A percentile compares a stretch with the other conserved stretches of the same genome.
Conservation (phyloP, 2,888 invertebrate genomes). For the Nyleta sp. region DNA sequence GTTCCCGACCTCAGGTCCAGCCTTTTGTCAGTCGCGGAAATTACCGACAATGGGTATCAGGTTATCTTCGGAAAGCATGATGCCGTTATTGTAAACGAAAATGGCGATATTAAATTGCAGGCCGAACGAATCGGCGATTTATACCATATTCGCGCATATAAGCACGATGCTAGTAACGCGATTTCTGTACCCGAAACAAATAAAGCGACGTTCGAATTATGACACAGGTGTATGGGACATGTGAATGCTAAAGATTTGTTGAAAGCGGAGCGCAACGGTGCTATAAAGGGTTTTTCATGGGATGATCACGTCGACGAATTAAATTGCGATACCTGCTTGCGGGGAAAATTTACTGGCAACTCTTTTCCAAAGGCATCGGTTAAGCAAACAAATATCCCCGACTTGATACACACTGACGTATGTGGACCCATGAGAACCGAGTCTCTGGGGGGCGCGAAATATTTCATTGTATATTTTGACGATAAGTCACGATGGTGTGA, state of each 20-base stretch:
- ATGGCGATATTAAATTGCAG: neutral
- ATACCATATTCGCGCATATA: no score
- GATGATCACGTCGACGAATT: neutral
- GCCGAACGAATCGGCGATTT: neutral
- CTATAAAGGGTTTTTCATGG: slow-evolving; percentile 31
- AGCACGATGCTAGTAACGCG: no score
- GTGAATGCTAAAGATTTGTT: slow-evolving; percentile 44
- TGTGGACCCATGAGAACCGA: no score
- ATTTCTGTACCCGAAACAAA: neutral
- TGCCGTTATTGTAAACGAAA: neutral
- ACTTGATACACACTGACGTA: neutral
- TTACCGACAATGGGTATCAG: slow-evolving; percentile 5
- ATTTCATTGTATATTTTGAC: slow-evolving; percentile 6
- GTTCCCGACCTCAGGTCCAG: slow-evolving; percentile 14
- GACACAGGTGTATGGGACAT: slow-evolving; percentile 55
- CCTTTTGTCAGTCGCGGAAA: slow-evolving; percentile 13
- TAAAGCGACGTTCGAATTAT: slow-evolving; percentile 1
- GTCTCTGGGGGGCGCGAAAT: slow-evolving; percentile 3
- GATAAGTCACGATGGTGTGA: slow-evolving; percentile 62
- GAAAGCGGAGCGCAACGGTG: slow-evolving; percentile 19
- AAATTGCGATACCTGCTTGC: slow-evolving; percentile 5
- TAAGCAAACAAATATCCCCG: neutral
- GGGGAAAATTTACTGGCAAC: neutral
- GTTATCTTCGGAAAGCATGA: neutral
- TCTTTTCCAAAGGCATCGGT: slow-evolving; percentile 1